These are phyloP conservation scores for Steinernema carpocapsae DNA, from an alignment of 2,888 invertebrate genomes.

Conservation along the genomic window DNA sequence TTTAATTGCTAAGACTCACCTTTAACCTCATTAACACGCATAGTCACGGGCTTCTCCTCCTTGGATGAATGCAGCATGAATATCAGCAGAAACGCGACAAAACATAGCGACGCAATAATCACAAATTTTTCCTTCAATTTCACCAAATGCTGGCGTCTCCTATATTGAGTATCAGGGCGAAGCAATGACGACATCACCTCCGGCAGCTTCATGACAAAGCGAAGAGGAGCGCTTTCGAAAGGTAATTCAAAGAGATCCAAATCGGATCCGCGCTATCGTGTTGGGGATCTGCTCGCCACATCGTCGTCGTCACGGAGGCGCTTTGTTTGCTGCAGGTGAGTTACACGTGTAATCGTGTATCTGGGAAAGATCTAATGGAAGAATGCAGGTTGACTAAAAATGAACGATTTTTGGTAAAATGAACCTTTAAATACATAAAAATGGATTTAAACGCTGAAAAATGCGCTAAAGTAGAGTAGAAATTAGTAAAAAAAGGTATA, in stretches of 20 bases:
- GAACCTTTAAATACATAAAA: too few species aligned
- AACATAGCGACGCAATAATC: constrained; percentile 1
- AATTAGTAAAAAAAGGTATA: too few species aligned
- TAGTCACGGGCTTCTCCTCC: background rate
- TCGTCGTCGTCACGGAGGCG: background rate
- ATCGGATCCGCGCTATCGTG: constrained; percentile 8
- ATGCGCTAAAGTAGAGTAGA: too few species aligned
- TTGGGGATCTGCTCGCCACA: constrained; percentile 1
- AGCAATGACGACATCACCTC: background rate
- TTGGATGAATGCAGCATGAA: constrained; percentile 22
- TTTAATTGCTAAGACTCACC: too few species aligned
- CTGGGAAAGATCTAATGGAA: too few species aligned
- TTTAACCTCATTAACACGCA: too few species aligned
- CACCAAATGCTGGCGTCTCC: background rate
- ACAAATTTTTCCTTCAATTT: constrained; percentile 14
- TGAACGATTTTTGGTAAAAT: too few species aligned
- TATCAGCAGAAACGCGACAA: constrained; percentile 10
- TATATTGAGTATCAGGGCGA: background rate
- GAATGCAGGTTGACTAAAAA: too few species aligned
- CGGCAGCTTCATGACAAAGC: background rate
- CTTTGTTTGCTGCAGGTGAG: background rate
- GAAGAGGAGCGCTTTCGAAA: background rate
- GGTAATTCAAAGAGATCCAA: background rate
- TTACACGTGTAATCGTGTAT: constrained; percentile 17
- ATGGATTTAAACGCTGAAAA: too few species aligned